These are phyloP conservation scores for Asteroscopus sphinx DNA, from an alignment of 2,888 invertebrate species.

Conservation along the genomic window DNA sequence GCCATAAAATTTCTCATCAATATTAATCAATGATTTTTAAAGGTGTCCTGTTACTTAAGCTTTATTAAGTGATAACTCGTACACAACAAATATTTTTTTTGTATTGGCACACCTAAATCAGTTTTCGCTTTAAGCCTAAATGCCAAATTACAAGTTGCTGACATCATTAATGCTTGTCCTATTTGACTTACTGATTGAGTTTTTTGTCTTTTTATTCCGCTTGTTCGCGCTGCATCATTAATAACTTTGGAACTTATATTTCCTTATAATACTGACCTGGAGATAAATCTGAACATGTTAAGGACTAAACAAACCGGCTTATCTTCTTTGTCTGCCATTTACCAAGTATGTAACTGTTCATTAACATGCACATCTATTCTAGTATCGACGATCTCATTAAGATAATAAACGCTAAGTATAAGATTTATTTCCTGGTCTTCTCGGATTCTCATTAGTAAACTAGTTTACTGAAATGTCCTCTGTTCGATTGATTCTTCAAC, in stretches of 20 bases:
- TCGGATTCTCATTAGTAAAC: constrained; percentile 14
- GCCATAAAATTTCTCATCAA: constrained; percentile 32
- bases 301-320: constrained; percentile 43
- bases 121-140: constrained; percentile 17
- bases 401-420: constrained; percentile 23
- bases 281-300: constrained; percentile 31
- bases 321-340: constrained; percentile 29
- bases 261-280: constrained; percentile 24
- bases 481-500: constrained; percentile 11
- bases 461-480: constrained; percentile 11
- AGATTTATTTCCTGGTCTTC: constrained; percentile 31
- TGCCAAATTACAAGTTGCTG: constrained; percentile 37
- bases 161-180: constrained; percentile 50
- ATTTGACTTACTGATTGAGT: constrained; percentile 45
- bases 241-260: constrained; percentile 18
- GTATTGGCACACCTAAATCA: constrained; percentile 38
- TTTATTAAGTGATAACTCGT: constrained; percentile 29
- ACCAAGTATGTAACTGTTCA: constrained; percentile 28
- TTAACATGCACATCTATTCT: constrained; percentile 24
- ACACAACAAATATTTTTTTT: constrained; percentile 39
- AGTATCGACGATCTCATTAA: constrained; percentile 29
- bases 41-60: constrained; percentile 37
- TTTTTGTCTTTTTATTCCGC: constrained; percentile 31
- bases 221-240: constrained; percentile 28
- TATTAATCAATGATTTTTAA: constrained; percentile 30